Evolutionary conservation across 2,797 vertebrate genomes (phyloP).

Genomic region (Syncerus caffer): DNA sequence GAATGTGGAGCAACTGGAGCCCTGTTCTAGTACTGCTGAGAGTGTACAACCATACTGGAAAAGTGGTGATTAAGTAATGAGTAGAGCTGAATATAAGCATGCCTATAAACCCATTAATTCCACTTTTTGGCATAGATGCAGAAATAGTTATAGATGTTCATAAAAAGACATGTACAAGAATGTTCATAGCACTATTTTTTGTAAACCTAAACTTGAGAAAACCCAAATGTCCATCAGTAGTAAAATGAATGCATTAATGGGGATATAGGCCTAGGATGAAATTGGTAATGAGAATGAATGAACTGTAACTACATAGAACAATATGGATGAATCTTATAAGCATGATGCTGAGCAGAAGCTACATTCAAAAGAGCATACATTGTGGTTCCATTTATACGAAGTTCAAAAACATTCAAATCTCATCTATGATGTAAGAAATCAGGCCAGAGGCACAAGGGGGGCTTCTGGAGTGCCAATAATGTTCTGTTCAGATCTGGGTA

Average conservation of each 20-base stretch:
- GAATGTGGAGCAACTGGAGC: neutral
- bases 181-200: neutral
- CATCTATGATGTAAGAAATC: neutral
- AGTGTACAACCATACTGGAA: neutral
- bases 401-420: neutral
- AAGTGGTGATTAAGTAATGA: constrained; percentile 14
- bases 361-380: neutral
- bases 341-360: neutral
- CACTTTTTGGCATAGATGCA: neutral
- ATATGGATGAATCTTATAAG: neutral
- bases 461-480: neutral
- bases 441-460: neutral
- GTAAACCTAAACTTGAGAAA: constrained; percentile 13
- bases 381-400: constrained; percentile 3
- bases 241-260: constrained; percentile 17
- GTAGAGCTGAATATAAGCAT: constrained; percentile 16
- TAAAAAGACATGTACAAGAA: constrained; percentile 14
- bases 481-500: neutral
- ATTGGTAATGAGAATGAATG: constrained; percentile 4
- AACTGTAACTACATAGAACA: neutral
- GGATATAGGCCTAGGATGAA: neutral
- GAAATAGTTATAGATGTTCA: neutral
- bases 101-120: constrained; percentile 8
- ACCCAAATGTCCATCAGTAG: neutral
- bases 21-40: neutral